Evolutionary conservation across 2,797 vertebrate genomes (phyloP).

Genomic region (Sebastes vulpes): DNA sequence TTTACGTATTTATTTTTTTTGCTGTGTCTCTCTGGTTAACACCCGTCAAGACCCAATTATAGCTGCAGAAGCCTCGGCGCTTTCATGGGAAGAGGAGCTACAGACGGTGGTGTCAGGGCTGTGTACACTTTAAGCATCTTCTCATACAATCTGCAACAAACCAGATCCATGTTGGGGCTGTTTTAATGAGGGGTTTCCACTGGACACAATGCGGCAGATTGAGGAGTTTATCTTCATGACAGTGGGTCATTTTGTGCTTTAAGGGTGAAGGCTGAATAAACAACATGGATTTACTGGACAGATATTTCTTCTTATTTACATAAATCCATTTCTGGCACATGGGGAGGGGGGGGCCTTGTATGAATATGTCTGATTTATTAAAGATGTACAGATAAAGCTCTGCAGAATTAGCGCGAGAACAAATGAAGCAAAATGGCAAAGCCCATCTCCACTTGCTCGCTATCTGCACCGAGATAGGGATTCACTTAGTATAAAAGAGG

Average conservation of each 20-base stretch:
- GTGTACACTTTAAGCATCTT: conserved; percentile 46
- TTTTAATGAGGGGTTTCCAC: conserved; percentile 62
- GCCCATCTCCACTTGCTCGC: conserved; percentile 59
- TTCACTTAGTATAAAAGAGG: conserved; percentile 68
- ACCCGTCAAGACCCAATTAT: conserved; percentile 78
- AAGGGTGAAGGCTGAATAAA: conserved; percentile 35
- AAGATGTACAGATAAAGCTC: conserved; percentile 40
- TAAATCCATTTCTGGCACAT: conserved; percentile 23
- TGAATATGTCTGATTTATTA: conserved; percentile 51
- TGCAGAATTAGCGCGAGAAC: conserved; percentile 55
- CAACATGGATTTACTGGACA: conserved; percentile 34
- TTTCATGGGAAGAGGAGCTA: conserved; percentile 61
- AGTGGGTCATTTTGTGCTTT: conserved; percentile 48
- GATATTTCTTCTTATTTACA: conserved; percentile 34
- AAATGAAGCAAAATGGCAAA: conserved; percentile 64
- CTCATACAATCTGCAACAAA: conserved; percentile 46
- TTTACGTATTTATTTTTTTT: conserved; percentile 82
- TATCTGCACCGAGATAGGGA: conserved; percentile 72
- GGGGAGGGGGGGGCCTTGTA: not conserved
- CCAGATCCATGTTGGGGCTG: conserved; percentile 31
- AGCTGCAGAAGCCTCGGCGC: conserved; percentile 49
- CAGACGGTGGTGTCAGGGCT: conserved; percentile 55
- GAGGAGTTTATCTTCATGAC: conserved; percentile 46
- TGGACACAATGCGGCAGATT: conserved; percentile 60
- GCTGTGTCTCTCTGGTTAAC: conserved; percentile 66